phyloP scores from a whole-genome alignment of 2,797 vertebrate species.

The Aulostomus chinensis region DNA sequence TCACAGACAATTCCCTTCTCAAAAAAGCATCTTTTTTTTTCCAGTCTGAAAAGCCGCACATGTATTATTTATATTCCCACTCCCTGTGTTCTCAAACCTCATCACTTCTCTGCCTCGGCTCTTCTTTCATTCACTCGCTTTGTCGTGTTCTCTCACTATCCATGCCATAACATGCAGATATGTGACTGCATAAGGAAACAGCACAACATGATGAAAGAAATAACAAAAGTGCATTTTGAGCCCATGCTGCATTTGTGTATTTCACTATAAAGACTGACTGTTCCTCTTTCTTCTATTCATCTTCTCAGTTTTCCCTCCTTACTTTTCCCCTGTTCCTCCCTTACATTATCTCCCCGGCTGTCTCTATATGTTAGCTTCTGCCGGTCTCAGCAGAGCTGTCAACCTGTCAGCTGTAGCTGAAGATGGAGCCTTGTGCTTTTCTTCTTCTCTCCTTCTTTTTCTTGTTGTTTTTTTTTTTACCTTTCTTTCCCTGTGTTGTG shows the following conservation, averaged over 20 bases:
- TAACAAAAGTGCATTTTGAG: too few relatives aligned
- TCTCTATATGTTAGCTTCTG: conserved; percentile 59
- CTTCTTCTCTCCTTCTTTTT: conserved; percentile 52
- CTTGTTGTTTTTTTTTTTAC: conserved; percentile 36
- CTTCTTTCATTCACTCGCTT: conserved; percentile 1
- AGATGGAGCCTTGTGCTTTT: conserved; percentile 53
- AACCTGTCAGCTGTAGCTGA: conserved; percentile 67
- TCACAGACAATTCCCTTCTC: conserved; percentile 29
- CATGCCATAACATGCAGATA: too few relatives aligned
- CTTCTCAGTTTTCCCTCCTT: background rate
- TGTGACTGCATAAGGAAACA: too few relatives aligned
- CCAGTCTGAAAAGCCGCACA: conserved; percentile 27
- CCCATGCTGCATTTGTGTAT: too few relatives aligned
- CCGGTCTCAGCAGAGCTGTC: conserved; percentile 71
- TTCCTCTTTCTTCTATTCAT: conserved; percentile 9
- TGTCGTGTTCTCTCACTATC: too few relatives aligned
- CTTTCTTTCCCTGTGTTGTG: conserved; percentile 3
- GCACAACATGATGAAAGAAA: too few relatives aligned
- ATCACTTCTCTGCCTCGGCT: background rate
- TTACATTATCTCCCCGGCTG: conserved; percentile 1
- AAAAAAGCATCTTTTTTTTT: conserved; percentile 35
- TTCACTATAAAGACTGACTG: background rate
- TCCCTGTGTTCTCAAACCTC: conserved; percentile 2
- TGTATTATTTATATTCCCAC: conserved; percentile 11
- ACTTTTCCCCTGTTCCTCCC: background rate